phyloP scores from a whole-genome alignment of 2,888 invertebrate genomes.

The Leptura quadrifasciata region DNA sequence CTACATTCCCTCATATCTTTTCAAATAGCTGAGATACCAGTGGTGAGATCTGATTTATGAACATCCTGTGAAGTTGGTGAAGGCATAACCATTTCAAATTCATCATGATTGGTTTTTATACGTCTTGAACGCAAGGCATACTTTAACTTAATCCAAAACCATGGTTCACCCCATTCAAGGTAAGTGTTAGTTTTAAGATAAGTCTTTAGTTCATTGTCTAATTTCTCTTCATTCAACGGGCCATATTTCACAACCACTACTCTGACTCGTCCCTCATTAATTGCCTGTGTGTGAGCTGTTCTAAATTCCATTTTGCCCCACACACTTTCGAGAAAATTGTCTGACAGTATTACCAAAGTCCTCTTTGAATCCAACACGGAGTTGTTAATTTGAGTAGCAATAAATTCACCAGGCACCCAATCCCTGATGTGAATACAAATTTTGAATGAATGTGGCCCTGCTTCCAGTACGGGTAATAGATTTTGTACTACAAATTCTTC shows the following conservation, averaged over 20 bases:
- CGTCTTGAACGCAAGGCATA: slow-evolving; percentile 79
- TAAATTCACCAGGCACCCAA: slow-evolving; percentile 85
- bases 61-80: no score
- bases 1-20: no score
- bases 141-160: slow-evolving; percentile 87
- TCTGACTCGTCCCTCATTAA: slow-evolving; percentile 81
- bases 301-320: slow-evolving; percentile 87
- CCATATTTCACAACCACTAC: slow-evolving; percentile 85
- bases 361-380: slow-evolving; percentile 83
- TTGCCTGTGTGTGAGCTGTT: slow-evolving; percentile 83
- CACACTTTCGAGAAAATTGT: slow-evolving; percentile 83
- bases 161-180: slow-evolving; percentile 87
- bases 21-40: no score
- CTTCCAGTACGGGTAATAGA: slow-evolving; percentile 81
- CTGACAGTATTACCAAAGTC: slow-evolving; percentile 82
- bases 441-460: slow-evolving; percentile 79
- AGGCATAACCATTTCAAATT: slow-evolving; percentile 57
- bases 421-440: slow-evolving; percentile 85
- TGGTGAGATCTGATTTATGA: no score
- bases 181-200: slow-evolving; percentile 87
- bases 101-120: no score
- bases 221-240: slow-evolving; percentile 77
- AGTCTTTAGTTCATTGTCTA: slow-evolving; percentile 82
- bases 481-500: slow-evolving; percentile 81
- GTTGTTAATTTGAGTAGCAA: slow-evolving; percentile 82